Evolutionary conservation across 2,113 vertebrate species (phyloP).

Genomic region (Sciurus niger): DNA sequence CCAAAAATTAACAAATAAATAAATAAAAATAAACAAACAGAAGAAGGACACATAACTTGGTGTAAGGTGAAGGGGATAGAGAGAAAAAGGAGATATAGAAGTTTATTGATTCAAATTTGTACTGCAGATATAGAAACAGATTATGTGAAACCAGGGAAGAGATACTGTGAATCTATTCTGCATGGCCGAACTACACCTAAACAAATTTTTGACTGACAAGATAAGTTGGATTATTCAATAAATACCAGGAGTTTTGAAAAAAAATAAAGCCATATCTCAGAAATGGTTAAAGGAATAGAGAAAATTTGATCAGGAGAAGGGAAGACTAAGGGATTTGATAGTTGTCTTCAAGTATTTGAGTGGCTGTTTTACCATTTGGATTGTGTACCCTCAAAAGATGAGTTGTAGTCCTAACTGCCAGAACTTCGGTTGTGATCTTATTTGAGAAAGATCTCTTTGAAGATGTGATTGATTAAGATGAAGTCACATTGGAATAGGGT

Average conservation of each 20-base stretch:
- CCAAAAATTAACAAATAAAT: no score
- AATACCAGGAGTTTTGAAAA: conserved; percentile 22
- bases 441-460: conserved; percentile 5
- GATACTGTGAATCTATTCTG: conserved; percentile 3
- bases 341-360: conserved; percentile 53
- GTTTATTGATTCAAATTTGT: conserved; percentile 1
- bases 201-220: conserved; percentile 10
- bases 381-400: background rate
- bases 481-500: background rate
- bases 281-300: conserved; percentile 18
- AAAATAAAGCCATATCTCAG: conserved; percentile 3
- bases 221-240: conserved; percentile 3
- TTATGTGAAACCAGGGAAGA: background rate
- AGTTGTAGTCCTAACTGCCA: background rate
- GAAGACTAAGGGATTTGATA: background rate
- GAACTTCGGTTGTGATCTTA: background rate
- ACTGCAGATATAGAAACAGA: conserved; percentile 14
- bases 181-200: background rate
- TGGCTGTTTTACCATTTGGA: background rate
- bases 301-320: background rate
- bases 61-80: background rate
- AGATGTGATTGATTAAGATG: conserved; percentile 24
- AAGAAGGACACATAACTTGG: background rate
- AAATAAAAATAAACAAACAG: background rate
- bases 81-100: background rate